Base-by-base conservation (phyloP, 2,888 invertebrate species). In the Lissonota sp. region DNA sequence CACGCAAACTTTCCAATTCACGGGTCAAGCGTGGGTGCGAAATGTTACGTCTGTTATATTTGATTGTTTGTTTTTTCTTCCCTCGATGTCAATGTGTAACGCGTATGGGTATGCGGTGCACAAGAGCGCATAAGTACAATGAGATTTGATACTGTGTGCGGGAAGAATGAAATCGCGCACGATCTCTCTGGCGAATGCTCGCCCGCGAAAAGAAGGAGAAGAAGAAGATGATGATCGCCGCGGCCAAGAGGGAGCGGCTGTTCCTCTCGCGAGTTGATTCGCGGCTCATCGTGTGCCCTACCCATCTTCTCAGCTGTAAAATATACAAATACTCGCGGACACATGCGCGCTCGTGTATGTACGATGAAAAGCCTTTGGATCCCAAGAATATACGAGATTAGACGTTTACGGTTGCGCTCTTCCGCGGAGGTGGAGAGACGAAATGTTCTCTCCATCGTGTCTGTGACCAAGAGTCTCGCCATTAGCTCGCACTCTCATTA, bases 401-500 rank as follows among this genome's bases (percentile, higher is more conserved):
- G 86, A 89, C 87, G 85, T 89, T 89, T 89, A 87, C 85, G 82
- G 84, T n/a, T 64, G 16, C 16, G 66, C 85, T 87, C 84, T 84
- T 86, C 86, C 88, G 86, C 80, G 87, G 87, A 87, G 89, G 89
- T 86, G 87, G 85, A 85, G 85, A 85, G 53, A 44, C 62, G 81
- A 86, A 87, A 86, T 85, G 87, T 85, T 86, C 85, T 86, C 84
- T 60, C 37, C 7, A 14, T 42, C 49, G 26, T 66, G 58, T 66
- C 40, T 67, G 58, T 46, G 58, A 57, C 40, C 67, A 37, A 42
- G 71, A 60, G 14, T 44, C 44, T 58, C 69, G n/a, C n/a, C 80
- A 69, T 69, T 46, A 69, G 60, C 26, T 67, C 49, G 14, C 44
- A 57, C 55, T 71, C 57, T 66, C 55, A 81, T 79, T 81, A 81